Evolutionary conservation across 1,140 invertebrate genomes (phyloP), one percentile per base, ranked within the genome.

Genomic region (Drosophila serrata): DNA sequence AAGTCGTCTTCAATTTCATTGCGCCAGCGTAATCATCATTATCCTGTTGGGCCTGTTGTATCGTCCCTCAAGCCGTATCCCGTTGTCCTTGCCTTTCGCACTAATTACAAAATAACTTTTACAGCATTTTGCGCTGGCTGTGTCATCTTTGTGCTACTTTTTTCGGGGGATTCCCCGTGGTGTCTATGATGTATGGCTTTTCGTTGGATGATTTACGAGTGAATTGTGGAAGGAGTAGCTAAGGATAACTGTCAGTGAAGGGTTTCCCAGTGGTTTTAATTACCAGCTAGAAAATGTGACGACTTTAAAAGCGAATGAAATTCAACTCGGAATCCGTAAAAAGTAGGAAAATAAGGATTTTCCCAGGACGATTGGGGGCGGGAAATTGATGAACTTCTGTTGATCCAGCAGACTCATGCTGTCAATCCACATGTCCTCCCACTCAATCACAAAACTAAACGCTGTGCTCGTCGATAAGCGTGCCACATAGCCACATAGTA

Each of bases 401-500:
- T 81, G 90, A 91, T 91, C 82, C 67, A 82, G 79, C 90, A 81
- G 90, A 91, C 61, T 90, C 90, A 90, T 76, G 76, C 90, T 91
- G 90, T 91, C 90, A 91, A 91, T 91, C 90, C 82, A 86, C 82
- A 91, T 76, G 69, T 81, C 90, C 90, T 90, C 90, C 90, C 90
- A 91, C 85, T 91, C 90, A 91, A 91, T 91, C 90, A 90, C 48
- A 57, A 67, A 70, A 79, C 90, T 91, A 91, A 91, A 91, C 49
- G 90, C 78, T 90, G 77, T 45, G 46, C 85, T 61, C 31, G 46
- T 79, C 79, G 86, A 90, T 90, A 90, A 88, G 85, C 85, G 81
- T 88, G 80, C 73, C 85, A 2, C 24, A 24, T 24, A 75, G 72
- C 62, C 80, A 76, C 64, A 69, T 58, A 72, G 51, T 49, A 72